phyloP scores from a whole-genome alignment of 2,797 vertebrate species.

The Eleutherodactylus coqui region DNA sequence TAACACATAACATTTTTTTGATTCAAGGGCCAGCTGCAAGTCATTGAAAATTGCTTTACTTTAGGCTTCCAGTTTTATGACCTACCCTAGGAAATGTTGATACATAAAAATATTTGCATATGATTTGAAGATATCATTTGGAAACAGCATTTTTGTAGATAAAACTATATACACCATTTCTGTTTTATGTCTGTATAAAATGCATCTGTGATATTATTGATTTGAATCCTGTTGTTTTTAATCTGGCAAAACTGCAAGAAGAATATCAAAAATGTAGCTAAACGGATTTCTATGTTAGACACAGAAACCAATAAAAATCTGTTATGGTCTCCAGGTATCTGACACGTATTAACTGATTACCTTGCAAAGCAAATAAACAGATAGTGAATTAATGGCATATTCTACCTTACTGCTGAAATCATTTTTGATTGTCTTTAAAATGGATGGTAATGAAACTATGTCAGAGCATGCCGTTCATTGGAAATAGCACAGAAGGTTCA shows the following conservation, averaged over 20 bases:
- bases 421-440: constrained; percentile 21
- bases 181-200: background rate
- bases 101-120: background rate
- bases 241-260: constrained; percentile 13
- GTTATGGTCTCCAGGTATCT: background rate
- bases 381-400: background rate
- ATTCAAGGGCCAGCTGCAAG: no score
- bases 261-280: constrained; percentile 6
- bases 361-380: constrained; percentile 13
- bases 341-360: background rate
- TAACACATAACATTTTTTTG: no score
- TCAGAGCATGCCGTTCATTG: background rate
- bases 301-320: constrained; percentile 10
- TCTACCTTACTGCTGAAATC: background rate
- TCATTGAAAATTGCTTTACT: no score
- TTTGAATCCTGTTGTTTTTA: background rate
- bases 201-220: background rate
- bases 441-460: background rate
- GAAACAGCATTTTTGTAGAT: background rate
- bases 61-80: background rate
- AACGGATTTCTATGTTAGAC: constrained; percentile 1
- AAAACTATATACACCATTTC: background rate
- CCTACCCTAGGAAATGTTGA: background rate
- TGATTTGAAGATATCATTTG: background rate
- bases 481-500: constrained; percentile 7